These are phyloP conservation scores for Zaprionus obscuricornis DNA, from an alignment of 2,888 invertebrate species.

Conservation along the genomic window DNA sequence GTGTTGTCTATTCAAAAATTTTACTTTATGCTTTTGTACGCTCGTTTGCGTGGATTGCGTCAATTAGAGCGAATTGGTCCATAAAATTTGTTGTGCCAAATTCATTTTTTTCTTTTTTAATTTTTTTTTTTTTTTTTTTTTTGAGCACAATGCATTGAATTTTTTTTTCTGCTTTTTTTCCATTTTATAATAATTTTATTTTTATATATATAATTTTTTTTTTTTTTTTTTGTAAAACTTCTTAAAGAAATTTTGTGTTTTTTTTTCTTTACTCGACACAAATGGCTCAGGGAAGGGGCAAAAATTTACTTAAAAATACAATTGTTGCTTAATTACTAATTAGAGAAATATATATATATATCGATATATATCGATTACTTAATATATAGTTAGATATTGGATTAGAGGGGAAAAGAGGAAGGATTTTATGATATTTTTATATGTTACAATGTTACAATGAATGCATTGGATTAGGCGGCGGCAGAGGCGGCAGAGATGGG, in stretches of 20 bases:
- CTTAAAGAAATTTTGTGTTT: conserved; percentile 58
- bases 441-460: conserved; percentile 57
- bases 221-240: conserved; percentile 49
- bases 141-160: conserved; percentile 63
- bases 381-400: conserved; percentile 34
- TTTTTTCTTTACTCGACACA: conserved; percentile 22
- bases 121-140: conserved; percentile 30
- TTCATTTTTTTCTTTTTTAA: conserved; percentile 41
- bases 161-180: conserved; percentile 38
- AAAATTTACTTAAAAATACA: conserved; percentile 53
- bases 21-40: conserved; percentile 58
- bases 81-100: conserved; percentile 70
- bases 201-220: conserved; percentile 5
- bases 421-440: conserved; percentile 45
- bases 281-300: conserved; percentile 21
- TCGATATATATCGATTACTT: conserved; percentile 34
- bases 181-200: conserved; percentile 29
- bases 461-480: conserved; percentile 23
- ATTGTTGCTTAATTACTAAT: conserved; percentile 56
- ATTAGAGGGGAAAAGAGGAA: not conserved
- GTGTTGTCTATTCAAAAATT: conserved; percentile 40
- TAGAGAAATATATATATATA: conserved; percentile 50
- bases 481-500: too few relatives aligned
- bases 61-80: conserved; percentile 78
- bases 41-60: conserved; percentile 73